phyloP scores from a whole-genome alignment of 1,140 invertebrate species.

The Pachyrhynchus sulphureomaculatus region DNA sequence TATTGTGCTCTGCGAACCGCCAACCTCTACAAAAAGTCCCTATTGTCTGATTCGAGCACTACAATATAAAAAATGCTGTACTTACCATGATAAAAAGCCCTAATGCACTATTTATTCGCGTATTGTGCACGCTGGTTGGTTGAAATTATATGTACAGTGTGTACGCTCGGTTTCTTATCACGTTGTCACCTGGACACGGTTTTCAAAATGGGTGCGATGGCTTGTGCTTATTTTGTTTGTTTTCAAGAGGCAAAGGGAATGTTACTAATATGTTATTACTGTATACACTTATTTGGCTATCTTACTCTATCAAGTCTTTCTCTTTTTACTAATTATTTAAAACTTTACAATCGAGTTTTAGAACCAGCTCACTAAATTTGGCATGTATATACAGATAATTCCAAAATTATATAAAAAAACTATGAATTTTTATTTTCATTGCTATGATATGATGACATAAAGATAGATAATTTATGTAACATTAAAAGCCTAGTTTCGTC shows the following conservation, averaged over 20 bases:
- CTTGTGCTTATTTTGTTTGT: slow-evolving; percentile 23
- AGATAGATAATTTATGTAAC: too few relatives aligned
- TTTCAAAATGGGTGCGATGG: slow-evolving; percentile 22
- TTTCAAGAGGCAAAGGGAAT: slow-evolving; percentile 5
- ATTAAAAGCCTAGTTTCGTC: too few relatives aligned
- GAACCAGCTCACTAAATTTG: too few relatives aligned
- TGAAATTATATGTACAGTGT: slow-evolving; percentile 1
- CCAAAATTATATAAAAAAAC: too few relatives aligned
- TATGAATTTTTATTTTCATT: too few relatives aligned
- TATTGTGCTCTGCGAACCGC: slow-evolving; percentile 32
- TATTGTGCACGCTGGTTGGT: slow-evolving; percentile 24
- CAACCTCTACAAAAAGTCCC: slow-evolving; percentile 27
- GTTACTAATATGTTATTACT: slow-evolving; percentile 22
- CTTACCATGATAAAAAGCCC: slow-evolving; percentile 35
- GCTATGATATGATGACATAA: too few relatives aligned
- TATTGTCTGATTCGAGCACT: slow-evolving; percentile 27
- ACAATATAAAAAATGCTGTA: slow-evolving; percentile 28
- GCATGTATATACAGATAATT: too few relatives aligned
- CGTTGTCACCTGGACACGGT: slow-evolving; percentile 20
- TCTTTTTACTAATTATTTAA: too few relatives aligned
- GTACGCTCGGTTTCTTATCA: slow-evolving; percentile 18
- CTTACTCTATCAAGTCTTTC: background rate
- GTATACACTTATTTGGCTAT: background rate
- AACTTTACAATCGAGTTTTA: too few relatives aligned
- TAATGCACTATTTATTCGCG: slow-evolving; percentile 36